Evolutionary conservation across 2,797 vertebrate genomes (phyloP).

Genomic region (Scarus forsteni): DNA sequence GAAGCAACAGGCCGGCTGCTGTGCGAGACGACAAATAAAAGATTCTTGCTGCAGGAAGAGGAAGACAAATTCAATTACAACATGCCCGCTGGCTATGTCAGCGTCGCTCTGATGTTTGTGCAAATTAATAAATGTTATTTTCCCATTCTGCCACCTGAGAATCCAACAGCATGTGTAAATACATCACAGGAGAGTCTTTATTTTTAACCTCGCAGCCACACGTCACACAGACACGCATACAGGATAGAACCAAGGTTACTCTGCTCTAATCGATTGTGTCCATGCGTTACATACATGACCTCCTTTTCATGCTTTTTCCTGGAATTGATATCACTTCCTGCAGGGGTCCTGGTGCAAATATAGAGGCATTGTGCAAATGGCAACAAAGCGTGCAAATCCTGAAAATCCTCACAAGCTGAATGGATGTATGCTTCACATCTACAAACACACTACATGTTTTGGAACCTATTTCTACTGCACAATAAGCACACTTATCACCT

Average conservation of each 20-base stretch:
- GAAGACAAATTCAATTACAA: conserved; percentile 4
- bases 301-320: conserved; percentile 70
- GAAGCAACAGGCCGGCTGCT: conserved; percentile 9
- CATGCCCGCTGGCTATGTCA: not conserved
- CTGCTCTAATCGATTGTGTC: conserved; percentile 60
- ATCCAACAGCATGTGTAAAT: conserved; percentile 14
- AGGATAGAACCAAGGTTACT: conserved; percentile 43
- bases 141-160: conserved; percentile 27
- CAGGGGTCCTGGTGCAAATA: conserved; percentile 45
- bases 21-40: conserved; percentile 27
- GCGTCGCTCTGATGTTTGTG: conserved; percentile 27
- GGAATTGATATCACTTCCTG: conserved; percentile 73
- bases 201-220: not conserved
- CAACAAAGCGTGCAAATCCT: conserved; percentile 37
- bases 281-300: conserved; percentile 52
- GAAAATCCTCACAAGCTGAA: conserved; percentile 32
- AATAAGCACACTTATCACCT: conserved; percentile 26
- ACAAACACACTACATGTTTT: conserved; percentile 31
- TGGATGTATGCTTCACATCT: conserved; percentile 29
- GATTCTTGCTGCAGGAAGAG: conserved; percentile 24
- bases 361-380: conserved; percentile 45
- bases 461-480: conserved; percentile 31
- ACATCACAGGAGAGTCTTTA: not conserved
- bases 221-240: conserved; percentile 17
- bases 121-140: conserved; percentile 13